Conservation (phyloP, 2,888 invertebrate genomes). For the Leucania comma region DNA sequence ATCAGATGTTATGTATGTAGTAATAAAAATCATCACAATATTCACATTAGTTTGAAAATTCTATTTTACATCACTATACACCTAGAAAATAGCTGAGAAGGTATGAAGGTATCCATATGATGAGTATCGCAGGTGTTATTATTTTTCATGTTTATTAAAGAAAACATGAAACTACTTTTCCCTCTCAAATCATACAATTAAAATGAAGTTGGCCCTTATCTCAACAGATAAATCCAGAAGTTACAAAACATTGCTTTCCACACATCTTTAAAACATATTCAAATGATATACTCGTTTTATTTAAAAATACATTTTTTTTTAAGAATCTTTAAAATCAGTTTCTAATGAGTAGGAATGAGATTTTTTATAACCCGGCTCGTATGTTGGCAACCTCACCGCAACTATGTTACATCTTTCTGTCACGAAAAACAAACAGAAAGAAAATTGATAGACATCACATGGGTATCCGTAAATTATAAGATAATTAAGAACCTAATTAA, state of each 20-base stretch:
- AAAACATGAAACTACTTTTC: background rate
- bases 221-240: background rate
- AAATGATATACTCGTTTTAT: conserved; percentile 1
- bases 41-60: background rate
- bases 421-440: conserved; percentile 44
- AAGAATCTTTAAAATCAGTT: conserved; percentile 22
- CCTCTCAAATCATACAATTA: background rate
- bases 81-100: background rate
- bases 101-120: conserved; percentile 3
- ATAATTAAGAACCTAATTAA: conserved; percentile 29
- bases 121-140: conserved; percentile 3
- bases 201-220: background rate
- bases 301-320: conserved; percentile 27
- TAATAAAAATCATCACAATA: conserved; percentile 26
- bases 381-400: conserved; percentile 53
- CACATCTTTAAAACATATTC: conserved; percentile 3
- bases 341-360: conserved; percentile 43
- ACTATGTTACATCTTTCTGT: conserved; percentile 33
- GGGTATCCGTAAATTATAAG: conserved; percentile 27
- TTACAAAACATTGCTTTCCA: background rate
- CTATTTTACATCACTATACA: background rate
- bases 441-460: conserved; percentile 52
- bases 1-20: background rate
- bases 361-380: conserved; percentile 24
- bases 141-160: background rate